Conservation (phyloP, 1,140 invertebrate genomes). For the Drosophila leontia region DNA sequence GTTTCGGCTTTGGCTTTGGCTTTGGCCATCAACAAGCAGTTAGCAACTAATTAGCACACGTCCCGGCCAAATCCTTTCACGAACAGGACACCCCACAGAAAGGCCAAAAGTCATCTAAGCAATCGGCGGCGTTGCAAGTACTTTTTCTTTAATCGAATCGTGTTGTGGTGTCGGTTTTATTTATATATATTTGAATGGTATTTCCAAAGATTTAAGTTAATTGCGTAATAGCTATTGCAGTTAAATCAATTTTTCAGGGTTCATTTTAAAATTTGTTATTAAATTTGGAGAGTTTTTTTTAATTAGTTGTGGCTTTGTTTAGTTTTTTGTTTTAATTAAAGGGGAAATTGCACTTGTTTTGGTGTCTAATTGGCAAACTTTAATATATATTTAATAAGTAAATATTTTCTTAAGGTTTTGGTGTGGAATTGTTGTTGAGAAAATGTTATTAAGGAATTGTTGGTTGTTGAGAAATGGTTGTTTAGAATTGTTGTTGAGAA, state of each 20-base stretch:
- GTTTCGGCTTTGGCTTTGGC: slow-evolving; percentile 1
- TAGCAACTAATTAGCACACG: slow-evolving; percentile 59
- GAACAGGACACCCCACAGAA: neutral
- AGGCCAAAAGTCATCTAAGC: slow-evolving; percentile 12
- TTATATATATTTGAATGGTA: neutral
- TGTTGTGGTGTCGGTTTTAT: neutral
- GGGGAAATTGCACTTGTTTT: no score
- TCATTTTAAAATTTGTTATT: no score
- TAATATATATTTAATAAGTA: no score
- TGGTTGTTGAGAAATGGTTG: no score
- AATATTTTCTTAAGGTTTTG: no score
- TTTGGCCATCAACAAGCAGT: slow-evolving; percentile 39
- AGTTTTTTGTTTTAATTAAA: no score
- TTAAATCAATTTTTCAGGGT: neutral
- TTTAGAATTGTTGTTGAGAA: no score
- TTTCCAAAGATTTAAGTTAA: neutral
- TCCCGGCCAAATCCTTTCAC: slow-evolving; percentile 26
- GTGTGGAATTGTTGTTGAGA: no score
- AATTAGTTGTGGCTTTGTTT: no score
- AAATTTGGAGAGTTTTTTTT: no score
- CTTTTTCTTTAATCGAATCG: neutral
- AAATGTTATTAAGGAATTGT: no score
- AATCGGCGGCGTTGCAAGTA: neutral
- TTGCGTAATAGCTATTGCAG: neutral
- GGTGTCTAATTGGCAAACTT: no score